Base-by-base conservation (phyloP, 2,113 vertebrate species). In the Lagopus muta region DNA sequence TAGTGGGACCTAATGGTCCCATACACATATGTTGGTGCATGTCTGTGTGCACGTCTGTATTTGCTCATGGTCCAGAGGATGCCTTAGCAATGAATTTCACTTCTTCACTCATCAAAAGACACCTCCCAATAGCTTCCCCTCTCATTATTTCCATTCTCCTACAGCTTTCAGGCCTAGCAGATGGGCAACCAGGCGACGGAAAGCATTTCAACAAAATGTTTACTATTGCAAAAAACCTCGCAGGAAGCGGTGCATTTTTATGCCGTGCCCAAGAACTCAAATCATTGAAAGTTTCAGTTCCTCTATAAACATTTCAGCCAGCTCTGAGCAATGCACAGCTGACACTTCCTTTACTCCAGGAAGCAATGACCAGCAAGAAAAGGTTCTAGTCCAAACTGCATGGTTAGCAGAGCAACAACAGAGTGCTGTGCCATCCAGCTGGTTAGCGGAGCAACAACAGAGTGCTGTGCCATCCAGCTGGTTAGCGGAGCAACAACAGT, bases 271-370 rank as follows among this genome's bases (percentile, higher is more conserved):
- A 73, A 95, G 94, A 97, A 94, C 34, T 67, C 58, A 86, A 95
- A 93, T 92, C 83, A 95, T 92, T 93, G 66, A 94, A 96, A 93
- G 94, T 72, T 94, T 95, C 50, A 57, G 95, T 97, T 97, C 97
- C 97, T 94, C 92, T 94, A 94, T 96, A 96, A 97, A 97, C 10
- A 8, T 94, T 90, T 85, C 95, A 92, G 94, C 95, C 95, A 96
- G 88, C 86, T 96, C 88, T 94, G 90, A 93, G 86, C 81, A 93
- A 94, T 75, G 82, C 9, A 28, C 50, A 95, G 90, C 93, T 95
- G 93, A 91, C 90, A 93, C 60, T 93, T 97, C 90, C 89, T 95
- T 70, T 72, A 24, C 82, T 94, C 43, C 94, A 94, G 94, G 94
- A 96, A 96, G 88, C 52, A 16, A 48, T 54, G 74, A 88, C 64